Conservation (phyloP, 2,888 invertebrate species). For the Uropetala carovei region DNA sequence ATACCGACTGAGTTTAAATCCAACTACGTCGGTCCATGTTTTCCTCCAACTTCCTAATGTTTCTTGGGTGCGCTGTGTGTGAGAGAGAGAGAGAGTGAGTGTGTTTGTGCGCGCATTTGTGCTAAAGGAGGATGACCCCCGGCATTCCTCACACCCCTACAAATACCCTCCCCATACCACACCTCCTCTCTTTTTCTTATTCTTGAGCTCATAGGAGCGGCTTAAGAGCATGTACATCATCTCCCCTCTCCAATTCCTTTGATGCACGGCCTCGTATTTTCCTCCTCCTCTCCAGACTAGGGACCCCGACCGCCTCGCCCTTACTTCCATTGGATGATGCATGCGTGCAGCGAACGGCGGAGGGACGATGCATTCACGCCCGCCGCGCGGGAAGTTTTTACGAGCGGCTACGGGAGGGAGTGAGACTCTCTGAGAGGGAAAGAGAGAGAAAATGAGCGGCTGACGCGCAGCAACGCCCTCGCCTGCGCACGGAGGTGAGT, state of each 20-base stretch:
- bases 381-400: background rate
- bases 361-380: background rate
- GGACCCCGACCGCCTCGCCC: no score
- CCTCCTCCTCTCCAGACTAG: no score
- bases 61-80: no score
- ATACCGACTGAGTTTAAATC: no score
- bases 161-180: background rate
- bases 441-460: background rate
- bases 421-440: no score
- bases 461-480: background rate
- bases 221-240: constrained; percentile 11
- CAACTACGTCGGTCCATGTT: no score
- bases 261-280: background rate
- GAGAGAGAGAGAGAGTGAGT: no score
- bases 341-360: background rate
- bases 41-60: no score
- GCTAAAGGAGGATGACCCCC: no score
- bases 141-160: background rate
- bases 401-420: background rate
- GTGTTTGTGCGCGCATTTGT: no score
- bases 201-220: background rate
- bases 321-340: background rate
- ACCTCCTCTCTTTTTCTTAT: background rate
- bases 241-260: constrained; percentile 11
- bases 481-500: background rate